Evolutionary conservation across 2,888 invertebrate species (phyloP).

Genomic region (Ashinkailepas kermadecensis): DNA sequence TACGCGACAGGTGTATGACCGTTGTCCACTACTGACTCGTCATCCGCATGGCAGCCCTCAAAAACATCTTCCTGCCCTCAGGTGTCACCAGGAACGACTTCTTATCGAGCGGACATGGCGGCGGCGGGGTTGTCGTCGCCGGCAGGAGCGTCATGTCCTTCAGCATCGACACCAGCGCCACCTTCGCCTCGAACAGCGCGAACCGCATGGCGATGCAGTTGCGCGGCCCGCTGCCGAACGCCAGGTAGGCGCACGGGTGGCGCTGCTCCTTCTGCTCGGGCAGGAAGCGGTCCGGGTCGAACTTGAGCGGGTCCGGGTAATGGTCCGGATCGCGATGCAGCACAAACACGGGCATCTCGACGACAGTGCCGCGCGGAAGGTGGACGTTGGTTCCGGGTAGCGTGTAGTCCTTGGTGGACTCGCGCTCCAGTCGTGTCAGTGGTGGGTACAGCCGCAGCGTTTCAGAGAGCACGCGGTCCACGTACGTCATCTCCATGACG

Average conservation of each 20-base stretch:
- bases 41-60: no score
- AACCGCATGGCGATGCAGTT: conserved; percentile 43
- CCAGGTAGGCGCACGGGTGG: conserved; percentile 32
- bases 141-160: conserved; percentile 45
- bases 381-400: conserved; percentile 30
- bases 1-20: no score
- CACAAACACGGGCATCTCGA: conserved; percentile 48
- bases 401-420: conserved; percentile 36
- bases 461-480: conserved; percentile 54
- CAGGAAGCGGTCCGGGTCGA: no score
- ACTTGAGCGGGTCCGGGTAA: no score
- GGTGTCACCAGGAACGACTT: neutral
- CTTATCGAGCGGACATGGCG: neutral
- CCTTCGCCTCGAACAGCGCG: conserved; percentile 48
- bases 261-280: no score
- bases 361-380: conserved; percentile 38
- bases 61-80: no score
- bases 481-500: conserved; percentile 47
- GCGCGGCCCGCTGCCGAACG: conserved; percentile 35
- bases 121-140: neutral
- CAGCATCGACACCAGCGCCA: conserved; percentile 45
- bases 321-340: conserved; percentile 55
- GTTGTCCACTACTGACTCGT: no score
- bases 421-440: conserved; percentile 47
- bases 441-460: conserved; percentile 54